A percentile compares a stretch with the other conserved stretches of the same genome.
Evolutionary conservation across 2,113 vertebrate genomes (phyloP).

Genomic region (Hemiprocne comata): DNA sequence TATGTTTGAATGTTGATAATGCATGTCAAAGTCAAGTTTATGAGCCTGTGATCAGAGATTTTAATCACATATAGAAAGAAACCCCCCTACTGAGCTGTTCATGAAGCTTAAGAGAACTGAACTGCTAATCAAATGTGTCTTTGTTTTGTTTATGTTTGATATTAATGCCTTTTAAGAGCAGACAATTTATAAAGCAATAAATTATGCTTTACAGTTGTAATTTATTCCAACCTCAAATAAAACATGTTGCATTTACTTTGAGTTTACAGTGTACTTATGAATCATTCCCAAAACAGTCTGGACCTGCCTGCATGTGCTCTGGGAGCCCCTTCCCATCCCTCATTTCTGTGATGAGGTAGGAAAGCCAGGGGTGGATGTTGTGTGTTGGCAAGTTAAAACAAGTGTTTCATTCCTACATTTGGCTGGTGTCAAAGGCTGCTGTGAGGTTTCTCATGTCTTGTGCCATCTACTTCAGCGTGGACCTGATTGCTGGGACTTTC

Average conservation of each 20-base stretch:
- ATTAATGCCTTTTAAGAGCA: constrained; percentile 59
- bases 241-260: constrained; percentile 50
- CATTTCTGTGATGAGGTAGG: background rate
- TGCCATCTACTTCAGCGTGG: background rate
- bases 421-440: background rate
- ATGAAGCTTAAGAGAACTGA: constrained; percentile 45
- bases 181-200: constrained; percentile 64
- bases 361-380: background rate
- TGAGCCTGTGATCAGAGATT: constrained; percentile 3
- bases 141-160: constrained; percentile 61
- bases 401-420: background rate
- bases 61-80: background rate
- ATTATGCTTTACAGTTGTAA: constrained; percentile 61
- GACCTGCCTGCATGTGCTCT: background rate
- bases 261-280: background rate
- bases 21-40: constrained; percentile 32
- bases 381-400: background rate
- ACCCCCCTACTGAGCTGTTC: constrained; percentile 10
- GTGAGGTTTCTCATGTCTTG: background rate
- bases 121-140: constrained; percentile 37
- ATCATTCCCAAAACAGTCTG: background rate
- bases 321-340: background rate
- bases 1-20: background rate
- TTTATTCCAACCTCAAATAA: constrained; percentile 68
- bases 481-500: background rate